Percentiles rank a stretch among this genome's conserved stretches.
These are phyloP conservation scores for Hippocampus comes DNA, from an alignment of 2,113 vertebrate species.

Conservation along the genomic window DNA sequence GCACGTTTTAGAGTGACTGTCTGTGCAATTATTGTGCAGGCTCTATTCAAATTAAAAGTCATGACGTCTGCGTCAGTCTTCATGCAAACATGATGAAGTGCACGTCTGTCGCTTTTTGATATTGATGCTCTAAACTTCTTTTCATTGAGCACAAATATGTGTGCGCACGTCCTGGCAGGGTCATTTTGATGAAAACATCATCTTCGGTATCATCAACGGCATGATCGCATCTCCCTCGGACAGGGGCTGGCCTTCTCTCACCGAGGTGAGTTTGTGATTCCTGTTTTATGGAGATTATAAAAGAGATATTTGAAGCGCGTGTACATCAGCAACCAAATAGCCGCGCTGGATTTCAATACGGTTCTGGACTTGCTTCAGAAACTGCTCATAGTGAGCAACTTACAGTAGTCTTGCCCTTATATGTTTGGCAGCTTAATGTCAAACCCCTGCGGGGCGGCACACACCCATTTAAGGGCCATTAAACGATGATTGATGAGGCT, in stretches of 20 bases:
- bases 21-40: no score
- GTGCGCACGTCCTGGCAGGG: not conserved
- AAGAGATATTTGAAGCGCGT: slow-evolving; percentile 14
- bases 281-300: not conserved
- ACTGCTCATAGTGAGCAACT: slow-evolving; percentile 48
- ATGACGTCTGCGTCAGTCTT: no score
- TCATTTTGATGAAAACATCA: slow-evolving; percentile 19
- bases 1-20: no score
- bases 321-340: not conserved
- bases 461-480: slow-evolving; percentile 60
- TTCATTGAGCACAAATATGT: no score
- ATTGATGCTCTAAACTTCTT: no score
- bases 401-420: slow-evolving; percentile 48
- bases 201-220: slow-evolving; percentile 1
- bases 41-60: no score
- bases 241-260: not conserved
- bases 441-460: slow-evolving; percentile 52
- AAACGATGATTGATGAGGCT: slow-evolving; percentile 71
- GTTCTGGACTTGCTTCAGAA: slow-evolving; percentile 40
- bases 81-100: no score
- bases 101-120: no score
- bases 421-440: slow-evolving; percentile 49
- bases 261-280: slow-evolving; percentile 8
- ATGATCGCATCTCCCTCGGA: not conserved
- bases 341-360: slow-evolving; percentile 8